Percentiles rank a stretch among this genome's conserved stretches.
Conservation (phyloP, 1,140 invertebrate genomes). For the Drosophila melanica region DNA sequence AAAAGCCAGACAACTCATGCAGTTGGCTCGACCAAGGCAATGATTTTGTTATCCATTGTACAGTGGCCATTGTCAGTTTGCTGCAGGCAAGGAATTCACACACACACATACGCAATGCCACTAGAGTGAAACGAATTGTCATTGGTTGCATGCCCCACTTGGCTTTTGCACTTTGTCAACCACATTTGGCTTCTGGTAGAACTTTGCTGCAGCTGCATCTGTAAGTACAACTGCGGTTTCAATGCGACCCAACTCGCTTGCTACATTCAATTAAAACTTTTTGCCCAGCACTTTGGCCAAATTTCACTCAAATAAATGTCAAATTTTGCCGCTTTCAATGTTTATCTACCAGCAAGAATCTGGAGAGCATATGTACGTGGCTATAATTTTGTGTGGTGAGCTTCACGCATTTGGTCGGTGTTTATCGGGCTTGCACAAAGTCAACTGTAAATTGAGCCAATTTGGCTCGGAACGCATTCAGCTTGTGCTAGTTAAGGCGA, state of each 20-base stretch:
- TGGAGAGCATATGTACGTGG: slow-evolving; percentile 6
- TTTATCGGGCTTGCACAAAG: slow-evolving; percentile 25
- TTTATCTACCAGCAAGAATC: slow-evolving; percentile 9
- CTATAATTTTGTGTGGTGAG: not conserved
- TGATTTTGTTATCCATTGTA: slow-evolving; percentile 7
- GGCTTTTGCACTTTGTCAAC: slow-evolving; percentile 30
- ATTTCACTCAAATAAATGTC: slow-evolving; percentile 20
- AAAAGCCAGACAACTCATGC: slow-evolving; percentile 20
- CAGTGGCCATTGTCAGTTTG: not conserved
- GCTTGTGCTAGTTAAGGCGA: not conserved
- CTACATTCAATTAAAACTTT: slow-evolving; percentile 48
- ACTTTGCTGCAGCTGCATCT: slow-evolving; percentile 8
- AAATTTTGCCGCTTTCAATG: slow-evolving; percentile 13
- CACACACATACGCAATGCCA: slow-evolving; percentile 26
- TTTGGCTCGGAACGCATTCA: slow-evolving; percentile 15
- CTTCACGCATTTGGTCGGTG: not conserved
- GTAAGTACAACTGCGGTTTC: slow-evolving; percentile 10
- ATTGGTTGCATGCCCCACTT: slow-evolving; percentile 9
- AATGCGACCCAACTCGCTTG: not conserved
- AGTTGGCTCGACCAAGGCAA: slow-evolving; percentile 13
- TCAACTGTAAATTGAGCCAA: slow-evolving; percentile 38
- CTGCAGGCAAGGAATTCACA: slow-evolving; percentile 13
- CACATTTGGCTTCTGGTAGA: slow-evolving; percentile 29
- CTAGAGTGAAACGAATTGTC: slow-evolving; percentile 4
- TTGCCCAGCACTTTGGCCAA: slow-evolving; percentile 3